phyloP scores from a whole-genome alignment of 2,113 vertebrate species.

The Riparia riparia region DNA sequence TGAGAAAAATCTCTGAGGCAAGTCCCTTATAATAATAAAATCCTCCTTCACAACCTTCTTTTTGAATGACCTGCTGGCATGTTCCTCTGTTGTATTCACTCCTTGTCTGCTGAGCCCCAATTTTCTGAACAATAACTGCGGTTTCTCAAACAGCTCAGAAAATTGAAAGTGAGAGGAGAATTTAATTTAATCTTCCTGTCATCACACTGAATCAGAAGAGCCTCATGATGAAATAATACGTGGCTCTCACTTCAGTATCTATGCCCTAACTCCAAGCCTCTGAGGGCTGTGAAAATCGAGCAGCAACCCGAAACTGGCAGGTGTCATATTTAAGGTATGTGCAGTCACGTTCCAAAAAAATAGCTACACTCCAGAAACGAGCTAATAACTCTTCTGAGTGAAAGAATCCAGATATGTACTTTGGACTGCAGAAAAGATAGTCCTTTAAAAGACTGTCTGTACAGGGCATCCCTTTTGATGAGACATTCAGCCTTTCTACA shows the following conservation, averaged over 20 bases:
- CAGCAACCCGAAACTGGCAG: neutral
- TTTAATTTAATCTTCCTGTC: neutral
- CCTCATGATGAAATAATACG: neutral
- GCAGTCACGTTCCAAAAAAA: neutral
- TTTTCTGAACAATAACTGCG: neutral
- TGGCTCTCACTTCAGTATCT: neutral
- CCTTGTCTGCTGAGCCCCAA: neutral
- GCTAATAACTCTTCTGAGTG: neutral
- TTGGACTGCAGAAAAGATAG: neutral
- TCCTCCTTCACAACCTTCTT: neutral
- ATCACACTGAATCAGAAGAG: neutral
- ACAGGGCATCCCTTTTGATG: neutral
- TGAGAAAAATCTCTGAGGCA: conserved; percentile 5
- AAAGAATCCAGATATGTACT: neutral
- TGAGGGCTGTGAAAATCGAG: neutral
- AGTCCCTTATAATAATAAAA: conserved; percentile 7
- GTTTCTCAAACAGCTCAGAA: neutral
- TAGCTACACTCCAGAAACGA: neutral
- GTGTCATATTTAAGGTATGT: neutral
- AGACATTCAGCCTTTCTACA: neutral
- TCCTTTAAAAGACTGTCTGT: neutral
- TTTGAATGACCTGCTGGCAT: neutral
- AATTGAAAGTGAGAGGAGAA: neutral
- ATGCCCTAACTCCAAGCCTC: neutral
- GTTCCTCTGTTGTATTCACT: neutral